Evolutionary conservation across 2,113 vertebrate species (phyloP), one percentile per base, ranked within the genome.

Genomic region (Strigops habroptila): DNA sequence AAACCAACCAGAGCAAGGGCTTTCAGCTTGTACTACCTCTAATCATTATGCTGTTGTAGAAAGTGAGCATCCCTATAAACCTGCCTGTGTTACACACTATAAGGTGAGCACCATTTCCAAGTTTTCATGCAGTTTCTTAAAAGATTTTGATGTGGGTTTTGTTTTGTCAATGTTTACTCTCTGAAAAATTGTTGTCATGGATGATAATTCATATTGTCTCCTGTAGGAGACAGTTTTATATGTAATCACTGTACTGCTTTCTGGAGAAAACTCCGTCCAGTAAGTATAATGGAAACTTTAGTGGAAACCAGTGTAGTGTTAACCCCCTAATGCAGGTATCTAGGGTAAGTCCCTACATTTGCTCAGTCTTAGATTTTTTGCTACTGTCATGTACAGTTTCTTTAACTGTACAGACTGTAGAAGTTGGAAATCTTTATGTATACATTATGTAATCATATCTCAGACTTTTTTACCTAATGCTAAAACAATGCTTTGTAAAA

Each of bases 31-130:
- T 83, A 99, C 99, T 95, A 99, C 99, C 70, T 99, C 99, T 44
- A 99, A 97, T 95, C 99, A 99, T 96, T 99, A 99, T 90, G 98
- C 99, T 10, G 99, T 99, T 68, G 98, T 99, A 48, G 99, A 99
- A 97, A 99, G 99, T 53, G 99, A 99, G 67, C 99, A 99, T 91
- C 99, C 99, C 6, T 99, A 99, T 90, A 99, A 99, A 92, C 99
- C 99, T 91, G 98, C 99, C 24, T 98, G 98, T 68, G 99, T 99
- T 91, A 99, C 98, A 4, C 99, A 99, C 85, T 99, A 99, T 94
- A 99, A 99, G 98, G 99, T 99, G 93, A 63, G 95, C 27, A 10
- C 46, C 3, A 0, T 44, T 71, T 83, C 28, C 11, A 31, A 59
- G 28, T 41, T 9, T 1, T 2, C 6, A 0, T 41, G 7, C 43